Evolutionary conservation across 2,888 invertebrate genomes (phyloP).

Genomic region (Lithophane leautieri): DNA sequence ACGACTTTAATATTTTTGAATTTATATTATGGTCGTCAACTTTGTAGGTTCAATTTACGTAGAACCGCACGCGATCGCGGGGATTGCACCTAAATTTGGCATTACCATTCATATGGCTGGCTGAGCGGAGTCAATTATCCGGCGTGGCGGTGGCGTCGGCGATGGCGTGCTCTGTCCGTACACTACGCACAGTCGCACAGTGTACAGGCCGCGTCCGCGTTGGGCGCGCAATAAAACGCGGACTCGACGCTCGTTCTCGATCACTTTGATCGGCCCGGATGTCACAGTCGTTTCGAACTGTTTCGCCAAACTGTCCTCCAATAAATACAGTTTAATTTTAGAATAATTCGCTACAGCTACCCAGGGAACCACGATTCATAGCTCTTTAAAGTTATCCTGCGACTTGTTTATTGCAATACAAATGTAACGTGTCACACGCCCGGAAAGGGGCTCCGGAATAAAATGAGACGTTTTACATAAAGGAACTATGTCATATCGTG

Average conservation of each 20-base stretch:
- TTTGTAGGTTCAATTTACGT: conserved; percentile 62
- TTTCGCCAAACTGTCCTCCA: conserved; percentile 76
- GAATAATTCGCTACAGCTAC: conserved; percentile 82
- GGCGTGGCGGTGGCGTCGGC: conserved; percentile 51
- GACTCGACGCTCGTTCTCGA: conserved; percentile 78
- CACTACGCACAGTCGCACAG: conserved; percentile 3
- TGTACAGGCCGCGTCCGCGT: conserved; percentile 28
- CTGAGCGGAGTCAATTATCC: conserved; percentile 69
- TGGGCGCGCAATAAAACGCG: conserved; percentile 76
- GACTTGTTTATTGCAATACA: conserved; percentile 77
- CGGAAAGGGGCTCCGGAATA: conserved; percentile 62
- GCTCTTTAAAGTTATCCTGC: conserved; percentile 76
- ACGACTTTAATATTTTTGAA: conserved; percentile 52
- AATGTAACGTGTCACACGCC: conserved; percentile 72
- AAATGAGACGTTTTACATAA: conserved; percentile 66
- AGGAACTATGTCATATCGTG: conserved; percentile 62
- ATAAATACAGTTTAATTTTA: conserved; percentile 85
- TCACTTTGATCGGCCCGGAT: conserved; percentile 88
- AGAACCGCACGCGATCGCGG: conserved; percentile 59
- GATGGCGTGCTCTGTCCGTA: conserved; percentile 10
- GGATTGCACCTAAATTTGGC: conserved; percentile 66
- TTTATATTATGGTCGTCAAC: conserved; percentile 60
- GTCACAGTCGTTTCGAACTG: conserved; percentile 82
- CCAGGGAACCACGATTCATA: conserved; percentile 75
- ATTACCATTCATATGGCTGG: conserved; percentile 68